A percentile compares a stretch with the other conserved stretches of the same genome.
Evolutionary conservation across 2,797 vertebrate genomes (phyloP).

Genomic region (Helicolenus hilgendorfi): DNA sequence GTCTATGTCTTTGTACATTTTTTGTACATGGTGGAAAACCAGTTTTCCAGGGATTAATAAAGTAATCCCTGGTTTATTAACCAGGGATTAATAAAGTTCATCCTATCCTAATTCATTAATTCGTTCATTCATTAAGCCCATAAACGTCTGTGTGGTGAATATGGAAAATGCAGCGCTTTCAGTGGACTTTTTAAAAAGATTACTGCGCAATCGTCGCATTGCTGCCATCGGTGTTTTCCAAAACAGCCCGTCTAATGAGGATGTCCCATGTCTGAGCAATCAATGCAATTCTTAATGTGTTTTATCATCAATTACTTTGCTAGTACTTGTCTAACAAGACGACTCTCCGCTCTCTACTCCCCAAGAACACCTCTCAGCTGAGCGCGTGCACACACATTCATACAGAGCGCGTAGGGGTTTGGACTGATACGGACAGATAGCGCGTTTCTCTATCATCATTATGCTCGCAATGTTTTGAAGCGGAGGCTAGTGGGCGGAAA

Average conservation of each 20-base stretch:
- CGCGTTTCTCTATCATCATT: not conserved
- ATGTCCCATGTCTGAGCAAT: not conserved
- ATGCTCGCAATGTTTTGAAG: not conserved
- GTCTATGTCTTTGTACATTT: too few species aligned
- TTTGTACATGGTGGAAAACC: too few species aligned
- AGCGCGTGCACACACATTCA: not conserved
- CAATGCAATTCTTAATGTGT: not conserved
- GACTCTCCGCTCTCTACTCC: not conserved
- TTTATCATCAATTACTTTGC: not conserved
- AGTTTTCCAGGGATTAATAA: too few species aligned
- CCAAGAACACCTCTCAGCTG: not conserved
- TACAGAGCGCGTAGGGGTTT: not conserved
- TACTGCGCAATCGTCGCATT: not conserved
- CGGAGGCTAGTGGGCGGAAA: not conserved
- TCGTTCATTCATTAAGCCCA: not conserved
- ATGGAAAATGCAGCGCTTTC: not conserved
- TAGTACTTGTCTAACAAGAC: not conserved
- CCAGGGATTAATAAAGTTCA: too few species aligned
- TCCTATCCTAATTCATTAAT: too few species aligned
- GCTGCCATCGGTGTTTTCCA: not conserved
- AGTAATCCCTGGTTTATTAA: too few species aligned
- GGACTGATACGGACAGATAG: not conserved
- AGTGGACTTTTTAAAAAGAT: not conserved
- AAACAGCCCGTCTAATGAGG: not conserved
- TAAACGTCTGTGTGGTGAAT: not conserved